Evolutionary conservation across 2,113 vertebrate species (phyloP), one percentile per base, ranked within the genome.

Genomic region (Egretta garzetta): DNA sequence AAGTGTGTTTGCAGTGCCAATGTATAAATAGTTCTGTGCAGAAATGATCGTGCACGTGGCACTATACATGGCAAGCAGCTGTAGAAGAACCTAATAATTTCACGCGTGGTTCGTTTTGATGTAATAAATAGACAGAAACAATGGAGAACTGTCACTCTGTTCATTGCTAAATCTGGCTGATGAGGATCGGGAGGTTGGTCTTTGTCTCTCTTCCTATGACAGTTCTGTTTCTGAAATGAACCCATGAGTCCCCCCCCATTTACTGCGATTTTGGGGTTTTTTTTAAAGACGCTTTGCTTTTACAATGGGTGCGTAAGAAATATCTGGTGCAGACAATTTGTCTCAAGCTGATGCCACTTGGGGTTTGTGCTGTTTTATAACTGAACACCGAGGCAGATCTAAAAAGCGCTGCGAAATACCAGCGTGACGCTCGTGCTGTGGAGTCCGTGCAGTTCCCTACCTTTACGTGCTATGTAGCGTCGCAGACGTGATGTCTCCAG

Each of bases 341-440:
- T 52, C n/a, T 58, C 26, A 81, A 62, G 30, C 70, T 47, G 50
- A 20, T 32, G 5, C 15, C 14, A 0, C 41, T 32, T 26, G 28
- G 55, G 4, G 4, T 84, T 66, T 74, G 52, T 66, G 68, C 60
- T 77, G 0, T 39, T 90, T 70, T 76, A 26, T 45, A 71, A 35
- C 19, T 9, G 30, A 56, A 12, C 30, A 7, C 8, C n/a, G 87
- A 58, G 43, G 41, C 19, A 62, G 32, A 27, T 50, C 13, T 37
- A 21, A 49, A 41, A 74, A 41, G 19, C 6, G 12, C 24, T 63
- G 74, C 45, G 63, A 43, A 88, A 28, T 47, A 9, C 7, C 17
- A 30, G 50, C 8, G 1, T 26, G 33, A 7, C 10, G 2, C 10
- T 62, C 0, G 0, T 5, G 14, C 37, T 32, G 0, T 5, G 32